Evolutionary conservation across 2,888 invertebrate species (phyloP).

Genomic region (Iphiclides podalirius): DNA sequence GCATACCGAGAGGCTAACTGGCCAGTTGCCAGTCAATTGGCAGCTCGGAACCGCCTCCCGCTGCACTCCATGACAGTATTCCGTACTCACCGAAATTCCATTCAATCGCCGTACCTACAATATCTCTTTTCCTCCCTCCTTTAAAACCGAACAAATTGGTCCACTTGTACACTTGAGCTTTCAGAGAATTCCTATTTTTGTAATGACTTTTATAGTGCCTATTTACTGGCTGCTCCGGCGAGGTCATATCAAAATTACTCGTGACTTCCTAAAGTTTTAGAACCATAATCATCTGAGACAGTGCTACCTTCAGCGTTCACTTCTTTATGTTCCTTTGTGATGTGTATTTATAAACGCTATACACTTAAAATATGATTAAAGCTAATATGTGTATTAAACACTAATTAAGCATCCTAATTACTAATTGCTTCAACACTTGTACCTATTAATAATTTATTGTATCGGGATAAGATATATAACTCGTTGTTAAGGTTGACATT

Average conservation of each 20-base stretch:
- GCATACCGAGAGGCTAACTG: conserved; percentile 26
- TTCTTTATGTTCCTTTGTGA: conserved; percentile 49
- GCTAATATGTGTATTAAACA: conserved; percentile 8
- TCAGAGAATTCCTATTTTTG: conserved; percentile 73
- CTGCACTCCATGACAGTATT: conserved; percentile 57
- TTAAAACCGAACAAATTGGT: conserved; percentile 45
- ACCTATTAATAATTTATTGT: conserved; percentile 52
- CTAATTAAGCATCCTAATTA: conserved; percentile 33
- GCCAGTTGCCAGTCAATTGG: neutral
- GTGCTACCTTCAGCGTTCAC: conserved; percentile 28
- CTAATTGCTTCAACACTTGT: conserved; percentile 59
- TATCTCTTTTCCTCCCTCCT: conserved; percentile 10
- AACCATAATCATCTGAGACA: neutral
- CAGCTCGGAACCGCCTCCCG: conserved; percentile 32
- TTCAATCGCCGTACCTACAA: conserved; percentile 21
- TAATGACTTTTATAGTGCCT: conserved; percentile 66
- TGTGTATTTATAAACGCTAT: conserved; percentile 38
- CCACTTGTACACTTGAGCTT: conserved; percentile 75
- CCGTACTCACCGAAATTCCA: conserved; percentile 22
- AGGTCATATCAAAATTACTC: conserved; percentile 64
- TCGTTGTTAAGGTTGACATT: conserved; percentile 48
- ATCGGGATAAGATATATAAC: conserved; percentile 62
- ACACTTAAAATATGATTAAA: conserved; percentile 21
- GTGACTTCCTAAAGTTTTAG: conserved; percentile 45
- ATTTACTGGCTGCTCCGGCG: conserved; percentile 50